phyloP scores from a whole-genome alignment of 2,888 invertebrate species.

The Mesorhabditis sp. region DNA sequence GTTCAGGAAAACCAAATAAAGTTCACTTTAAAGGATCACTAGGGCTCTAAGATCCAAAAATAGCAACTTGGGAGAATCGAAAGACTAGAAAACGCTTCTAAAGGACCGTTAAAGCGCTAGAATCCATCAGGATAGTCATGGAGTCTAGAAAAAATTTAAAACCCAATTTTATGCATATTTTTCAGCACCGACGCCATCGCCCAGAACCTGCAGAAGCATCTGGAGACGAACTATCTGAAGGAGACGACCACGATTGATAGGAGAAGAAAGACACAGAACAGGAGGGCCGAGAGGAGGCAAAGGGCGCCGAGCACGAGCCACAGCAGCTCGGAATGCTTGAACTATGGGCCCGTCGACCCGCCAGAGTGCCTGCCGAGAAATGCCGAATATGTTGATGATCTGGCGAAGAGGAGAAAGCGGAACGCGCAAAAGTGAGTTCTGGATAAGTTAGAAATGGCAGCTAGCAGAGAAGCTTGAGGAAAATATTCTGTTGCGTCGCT shows the following conservation, averaged over 20 bases:
- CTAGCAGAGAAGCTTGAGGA: too few species aligned
- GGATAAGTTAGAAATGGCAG: background rate
- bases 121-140: too few species aligned
- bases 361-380: slow-evolving; percentile 29
- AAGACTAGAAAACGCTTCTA: too few species aligned
- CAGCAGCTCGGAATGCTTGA: slow-evolving; percentile 34
- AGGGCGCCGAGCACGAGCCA: background rate
- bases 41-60: too few species aligned
- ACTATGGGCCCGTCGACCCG: slow-evolving; percentile 45
- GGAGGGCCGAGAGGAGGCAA: background rate
- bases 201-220: background rate
- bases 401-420: background rate
- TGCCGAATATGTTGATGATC: slow-evolving; percentile 15
- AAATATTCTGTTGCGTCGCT: too few species aligned
- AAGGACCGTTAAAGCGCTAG: too few species aligned
- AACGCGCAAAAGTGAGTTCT: slow-evolving; percentile 3
- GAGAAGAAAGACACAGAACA: background rate
- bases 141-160: too few species aligned
- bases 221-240: background rate
- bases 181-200: background rate
- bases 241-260: background rate
- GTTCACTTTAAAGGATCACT: too few species aligned
- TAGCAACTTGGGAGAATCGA: too few species aligned
- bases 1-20: too few species aligned
- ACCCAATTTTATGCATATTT: background rate